These are phyloP conservation scores for Stegodyphus mimosarum DNA, from an alignment of 1,140 invertebrate species.

Conservation along the genomic window DNA sequence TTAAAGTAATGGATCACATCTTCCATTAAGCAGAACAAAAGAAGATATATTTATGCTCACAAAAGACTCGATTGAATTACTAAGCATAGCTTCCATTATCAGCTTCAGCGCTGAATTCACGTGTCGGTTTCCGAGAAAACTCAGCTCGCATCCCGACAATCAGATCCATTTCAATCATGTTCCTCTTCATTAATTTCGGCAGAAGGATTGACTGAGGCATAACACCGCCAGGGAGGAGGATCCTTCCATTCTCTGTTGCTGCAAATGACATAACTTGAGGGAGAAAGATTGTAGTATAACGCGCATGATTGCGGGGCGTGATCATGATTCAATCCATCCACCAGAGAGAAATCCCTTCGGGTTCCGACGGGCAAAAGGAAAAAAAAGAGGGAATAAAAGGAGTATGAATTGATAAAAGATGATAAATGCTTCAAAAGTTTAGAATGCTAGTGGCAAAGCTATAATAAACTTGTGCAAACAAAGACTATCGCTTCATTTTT, in stretches of 20 bases:
- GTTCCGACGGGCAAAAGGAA: background rate
- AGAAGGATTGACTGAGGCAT: background rate
- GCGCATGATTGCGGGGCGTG: constrained; percentile 17
- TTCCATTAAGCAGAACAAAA: no score
- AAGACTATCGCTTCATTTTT: background rate
- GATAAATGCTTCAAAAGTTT: constrained; percentile 52
- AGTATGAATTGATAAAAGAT: constrained; percentile 38
- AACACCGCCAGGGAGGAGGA: background rate
- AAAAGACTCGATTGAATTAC: no score
- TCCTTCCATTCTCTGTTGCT: constrained; percentile 13
- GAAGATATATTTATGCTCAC: no score
- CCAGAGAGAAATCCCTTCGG: background rate
- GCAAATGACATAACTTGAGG: constrained; percentile 24
- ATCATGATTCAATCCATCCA: constrained; percentile 2
- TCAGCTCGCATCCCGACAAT: no score
- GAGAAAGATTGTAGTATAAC: constrained; percentile 4
- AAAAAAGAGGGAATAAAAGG: constrained; percentile 14
- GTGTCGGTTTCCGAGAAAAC: no score
- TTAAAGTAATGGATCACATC: no score
- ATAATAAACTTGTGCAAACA: constrained; percentile 32
- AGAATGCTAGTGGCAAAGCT: constrained; percentile 31
- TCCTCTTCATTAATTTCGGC: background rate
- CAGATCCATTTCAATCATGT: no score
- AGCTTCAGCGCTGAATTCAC: no score
- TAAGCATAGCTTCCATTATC: no score